These are phyloP conservation scores for Anarhynchus alexandrinus DNA, from an alignment of 2,113 vertebrate species.

Conservation along the genomic window DNA sequence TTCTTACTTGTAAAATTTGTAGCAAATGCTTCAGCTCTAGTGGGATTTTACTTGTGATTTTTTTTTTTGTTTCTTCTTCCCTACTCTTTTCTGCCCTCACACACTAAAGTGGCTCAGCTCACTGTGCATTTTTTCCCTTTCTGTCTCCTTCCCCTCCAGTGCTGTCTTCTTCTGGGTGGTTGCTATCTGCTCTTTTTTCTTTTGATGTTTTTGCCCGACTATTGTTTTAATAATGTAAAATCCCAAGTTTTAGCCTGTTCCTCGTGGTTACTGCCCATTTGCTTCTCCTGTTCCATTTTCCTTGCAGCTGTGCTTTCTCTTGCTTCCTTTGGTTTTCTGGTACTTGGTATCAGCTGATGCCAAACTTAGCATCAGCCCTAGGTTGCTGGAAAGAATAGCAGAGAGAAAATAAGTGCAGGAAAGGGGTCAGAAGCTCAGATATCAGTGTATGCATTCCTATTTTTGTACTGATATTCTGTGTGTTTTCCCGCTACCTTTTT, in stretches of 20 bases:
- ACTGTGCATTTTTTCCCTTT: neutral
- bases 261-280: neutral
- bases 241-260: neutral
- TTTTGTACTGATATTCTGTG: neutral
- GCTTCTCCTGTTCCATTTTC: neutral
- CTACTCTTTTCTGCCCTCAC: neutral
- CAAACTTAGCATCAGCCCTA: neutral
- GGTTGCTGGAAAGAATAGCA: neutral
- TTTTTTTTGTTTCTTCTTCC: neutral
- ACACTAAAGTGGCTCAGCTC: neutral
- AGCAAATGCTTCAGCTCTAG: neutral
- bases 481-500: neutral
- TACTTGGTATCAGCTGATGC: neutral
- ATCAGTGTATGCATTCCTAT: neutral
- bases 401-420: neutral
- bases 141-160: slow-evolving; percentile 5
- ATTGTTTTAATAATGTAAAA: slow-evolving; percentile 42
- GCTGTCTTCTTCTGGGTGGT: neutral
- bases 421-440: neutral
- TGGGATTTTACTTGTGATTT: neutral
- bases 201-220: slow-evolving; percentile 5
- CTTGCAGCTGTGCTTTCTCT: neutral
- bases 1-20: neutral
- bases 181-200: neutral
- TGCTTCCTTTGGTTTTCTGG: neutral